Evolutionary conservation across 2,113 vertebrate species (phyloP), one percentile per base, ranked within the genome.

Genomic region (Scartelaos histophorus): DNA sequence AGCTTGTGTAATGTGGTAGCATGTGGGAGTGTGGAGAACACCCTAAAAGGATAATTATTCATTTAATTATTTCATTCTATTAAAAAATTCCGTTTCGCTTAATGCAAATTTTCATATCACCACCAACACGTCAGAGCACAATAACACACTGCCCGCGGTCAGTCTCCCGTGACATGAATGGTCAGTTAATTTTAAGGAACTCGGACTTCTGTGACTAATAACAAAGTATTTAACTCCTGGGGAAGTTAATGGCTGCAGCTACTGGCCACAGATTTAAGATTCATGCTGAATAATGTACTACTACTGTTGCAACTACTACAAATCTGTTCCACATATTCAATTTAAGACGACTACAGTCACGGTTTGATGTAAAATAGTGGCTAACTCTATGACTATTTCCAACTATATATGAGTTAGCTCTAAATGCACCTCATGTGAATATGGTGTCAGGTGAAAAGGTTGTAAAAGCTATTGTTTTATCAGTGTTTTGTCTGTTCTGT

Each of bases 341-440:
- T 25, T 61, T 3, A 64, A 43, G 3, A 35, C 10, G 19, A 0
- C 10, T 25, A 86, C 79, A 85, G 25, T 83, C 82, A 88, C 3
- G 11, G 15, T 11, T 2, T 62, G 6, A 15, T 58, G 66, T 66
- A 58, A 68, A 38, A 61, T 24, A 24, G 21, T 7, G 70, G 71
- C 70, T 65, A 46, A 86, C 34, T 70, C 2, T 29, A 2, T 29
- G 29, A 29, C 29, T 29, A 68, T 71, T 69, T 69, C 45, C 17
- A 43, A 21, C 64, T 46, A 66, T 3, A 64, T 0, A 61, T 58
- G 29, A 66, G 82, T 80, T 80, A 80, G 45, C 0, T 57, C 34
- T 24, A 74, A 2, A 60, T 79, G 77, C 70, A 62, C 85, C 89
- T 72, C 7, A 56, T 68, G 69, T 47, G 29, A 64, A 38, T 61